Evolutionary conservation across 2,797 vertebrate genomes (phyloP).

Genomic region (Onychomys arenicola): DNA sequence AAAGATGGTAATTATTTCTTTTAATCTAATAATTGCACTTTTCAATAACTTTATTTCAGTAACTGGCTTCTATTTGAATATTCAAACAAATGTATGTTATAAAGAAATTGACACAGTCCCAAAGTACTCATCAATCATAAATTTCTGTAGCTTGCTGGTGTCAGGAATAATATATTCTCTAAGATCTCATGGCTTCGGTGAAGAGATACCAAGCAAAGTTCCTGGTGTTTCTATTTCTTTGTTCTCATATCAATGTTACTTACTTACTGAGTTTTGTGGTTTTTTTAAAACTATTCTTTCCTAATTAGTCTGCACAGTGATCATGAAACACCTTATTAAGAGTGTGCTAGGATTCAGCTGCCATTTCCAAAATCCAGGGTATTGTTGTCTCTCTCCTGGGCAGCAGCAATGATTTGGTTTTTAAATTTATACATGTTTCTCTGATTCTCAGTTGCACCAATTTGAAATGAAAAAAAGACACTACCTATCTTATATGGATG

Average conservation of each 20-base stretch:
- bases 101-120: neutral
- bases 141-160: neutral
- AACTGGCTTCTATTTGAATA: neutral
- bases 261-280: neutral
- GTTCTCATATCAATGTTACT: neutral
- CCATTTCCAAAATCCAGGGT: neutral
- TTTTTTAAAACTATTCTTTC: neutral
- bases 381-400: neutral
- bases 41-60: neutral
- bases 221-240: neutral
- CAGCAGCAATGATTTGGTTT: neutral
- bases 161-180: neutral
- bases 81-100: neutral
- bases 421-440: neutral
- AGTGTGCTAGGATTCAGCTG: neutral
- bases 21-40: neutral
- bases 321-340: neutral
- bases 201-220: neutral
- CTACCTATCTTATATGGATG: neutral
- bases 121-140: neutral
- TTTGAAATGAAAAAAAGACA: conserved; percentile 1
- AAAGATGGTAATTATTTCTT: neutral
- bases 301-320: neutral
- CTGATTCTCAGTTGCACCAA: neutral
- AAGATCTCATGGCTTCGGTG: neutral